Base-by-base conservation (phyloP, 2,888 invertebrate species). In the Tiliacea aurago region DNA sequence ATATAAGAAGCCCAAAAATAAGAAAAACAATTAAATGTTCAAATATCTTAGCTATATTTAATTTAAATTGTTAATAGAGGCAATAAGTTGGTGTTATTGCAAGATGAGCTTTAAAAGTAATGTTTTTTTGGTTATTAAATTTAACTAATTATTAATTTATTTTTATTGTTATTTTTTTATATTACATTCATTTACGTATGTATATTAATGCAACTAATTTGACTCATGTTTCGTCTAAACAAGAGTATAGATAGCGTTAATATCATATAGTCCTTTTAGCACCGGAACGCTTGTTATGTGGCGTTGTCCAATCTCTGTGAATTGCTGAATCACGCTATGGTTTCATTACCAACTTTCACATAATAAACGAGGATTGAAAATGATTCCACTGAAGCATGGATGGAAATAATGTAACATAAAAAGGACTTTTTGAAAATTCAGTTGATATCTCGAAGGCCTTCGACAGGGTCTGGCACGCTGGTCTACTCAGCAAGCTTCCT, bases 1-100 rank as follows among this genome's bases (percentile, higher is more conserved):
- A n/a, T 73, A 49, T 49, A 4, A 11, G 43, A 47, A 49, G 43
- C 18, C 18, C 1, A 33, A 28, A 28, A 1, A 28, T 28, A 2
- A 28, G 1, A 3, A 28, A 28, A 63, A 58, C 62, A 63, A 65
- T 61, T 56, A n/a, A 73, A 80, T 49, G n/a, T 78, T 67, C 18
- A 63, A 58, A 65, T 70, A 72, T 53, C 37, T 72, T 7, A 41
- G 33, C 51, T 78, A 71, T 79, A 45, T 67, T 79, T 64, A 67
- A 68, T 78, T 64, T n/a, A n/a, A 63, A 55, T 51, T 62, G 49
- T 64, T 45, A 59, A 59, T 55, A 56, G 18, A 59, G 20, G 28
- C 23, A 67, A 68, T 55, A 18, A 13, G 37, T 59, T 74, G 13
- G 41, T 78, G 18, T 62, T 66, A 62, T 72, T 78, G 10, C n/a